Evolutionary conservation across 2,797 vertebrate species (phyloP).

Genomic region (Schizopygopsis pylzovi): DNA sequence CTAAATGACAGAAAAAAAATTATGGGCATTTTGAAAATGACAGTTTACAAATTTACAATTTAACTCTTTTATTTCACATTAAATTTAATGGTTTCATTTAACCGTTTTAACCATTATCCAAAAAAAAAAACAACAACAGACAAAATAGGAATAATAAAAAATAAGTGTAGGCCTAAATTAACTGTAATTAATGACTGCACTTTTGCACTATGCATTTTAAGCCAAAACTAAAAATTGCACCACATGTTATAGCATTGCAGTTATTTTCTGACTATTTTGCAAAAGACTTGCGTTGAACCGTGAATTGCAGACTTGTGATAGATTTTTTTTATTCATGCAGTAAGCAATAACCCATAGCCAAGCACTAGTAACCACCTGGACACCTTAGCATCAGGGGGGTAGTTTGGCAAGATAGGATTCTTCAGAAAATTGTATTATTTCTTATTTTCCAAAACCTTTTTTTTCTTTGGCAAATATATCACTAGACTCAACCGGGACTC

Average conservation of each 20-base stretch:
- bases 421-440: neutral
- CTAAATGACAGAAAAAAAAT: neutral
- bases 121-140: neutral
- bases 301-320: neutral
- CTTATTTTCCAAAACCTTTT: neutral
- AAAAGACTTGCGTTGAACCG: neutral
- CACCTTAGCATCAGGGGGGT: neutral
- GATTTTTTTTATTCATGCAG: neutral
- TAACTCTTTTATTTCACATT: no score
- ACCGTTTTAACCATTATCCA: neutral
- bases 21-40: neutral
- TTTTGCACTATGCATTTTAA: neutral
- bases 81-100: no score
- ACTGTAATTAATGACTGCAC: neutral
- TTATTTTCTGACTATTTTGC: neutral
- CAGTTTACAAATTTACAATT: neutral
- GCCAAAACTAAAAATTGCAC: neutral
- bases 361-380: neutral
- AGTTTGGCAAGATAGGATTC: neutral
- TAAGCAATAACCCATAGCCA: neutral
- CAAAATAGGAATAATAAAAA: neutral
- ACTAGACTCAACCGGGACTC: neutral
- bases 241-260: neutral
- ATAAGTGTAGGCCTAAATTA: neutral
- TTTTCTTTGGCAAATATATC: neutral